A percentile compares a stretch with the other conserved stretches of the same genome.
Conservation (phyloP, 2,888 invertebrate genomes). For the Chrysopilus asiliformis region DNA sequence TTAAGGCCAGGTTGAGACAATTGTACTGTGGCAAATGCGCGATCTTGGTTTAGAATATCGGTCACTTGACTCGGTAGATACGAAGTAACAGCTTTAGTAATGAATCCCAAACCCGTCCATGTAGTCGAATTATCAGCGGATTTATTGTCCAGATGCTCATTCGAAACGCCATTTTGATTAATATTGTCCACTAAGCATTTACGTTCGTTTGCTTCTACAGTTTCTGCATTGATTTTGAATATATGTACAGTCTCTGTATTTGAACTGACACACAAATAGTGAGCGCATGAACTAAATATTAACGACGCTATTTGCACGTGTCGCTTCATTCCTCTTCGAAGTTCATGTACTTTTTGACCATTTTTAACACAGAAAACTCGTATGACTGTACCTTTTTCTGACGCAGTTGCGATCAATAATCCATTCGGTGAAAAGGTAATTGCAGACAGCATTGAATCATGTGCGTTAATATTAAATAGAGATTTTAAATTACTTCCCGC, state of each 20-base stretch:
- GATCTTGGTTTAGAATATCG: conserved; percentile 34
- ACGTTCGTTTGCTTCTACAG: conserved; percentile 28
- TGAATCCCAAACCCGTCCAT: conserved; percentile 31
- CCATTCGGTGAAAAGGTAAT: conserved; percentile 33
- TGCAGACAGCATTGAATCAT: conserved; percentile 32
- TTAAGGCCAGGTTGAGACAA: conserved; percentile 30
- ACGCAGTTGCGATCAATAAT: conserved; percentile 32
- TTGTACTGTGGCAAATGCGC: conserved; percentile 33
- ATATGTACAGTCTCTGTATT: conserved; percentile 36
- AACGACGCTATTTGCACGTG: conserved; percentile 33
- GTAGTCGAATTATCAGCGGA: conserved; percentile 3
- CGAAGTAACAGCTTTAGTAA: conserved; percentile 32
- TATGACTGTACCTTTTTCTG: conserved; percentile 36
- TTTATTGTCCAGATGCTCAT: conserved; percentile 3
- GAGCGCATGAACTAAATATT: conserved; percentile 29
- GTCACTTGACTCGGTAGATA: conserved; percentile 33
- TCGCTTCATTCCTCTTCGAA: conserved; percentile 33
- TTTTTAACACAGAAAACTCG: conserved; percentile 35
- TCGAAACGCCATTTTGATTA: conserved; percentile 3
- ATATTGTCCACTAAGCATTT: conserved; percentile 10
- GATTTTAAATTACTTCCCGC: conserved; percentile 26
- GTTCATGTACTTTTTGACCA: conserved; percentile 34
- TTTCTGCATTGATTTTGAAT: conserved; percentile 30
- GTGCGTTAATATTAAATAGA: conserved; percentile 30
- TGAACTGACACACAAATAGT: conserved; percentile 33